Conservation (phyloP, 2,113 vertebrate species). For the Colius striatus region DNA sequence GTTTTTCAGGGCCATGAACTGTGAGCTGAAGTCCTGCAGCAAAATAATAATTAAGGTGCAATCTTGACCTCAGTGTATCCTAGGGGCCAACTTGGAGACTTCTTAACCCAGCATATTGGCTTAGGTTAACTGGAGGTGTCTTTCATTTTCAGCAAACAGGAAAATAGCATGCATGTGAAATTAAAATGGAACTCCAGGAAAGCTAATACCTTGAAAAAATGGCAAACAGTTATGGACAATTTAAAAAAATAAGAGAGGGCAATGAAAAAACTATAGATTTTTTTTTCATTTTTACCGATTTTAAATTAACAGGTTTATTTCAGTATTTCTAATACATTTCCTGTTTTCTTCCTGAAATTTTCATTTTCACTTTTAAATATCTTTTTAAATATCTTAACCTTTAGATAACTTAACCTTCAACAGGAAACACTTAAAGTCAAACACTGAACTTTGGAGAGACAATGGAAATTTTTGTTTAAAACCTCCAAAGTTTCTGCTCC, state of each 20-base stretch:
- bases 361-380: neutral
- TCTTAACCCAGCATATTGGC: neutral
- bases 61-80: neutral
- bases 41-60: neutral
- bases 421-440: neutral
- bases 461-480: neutral
- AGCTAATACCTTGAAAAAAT: neutral
- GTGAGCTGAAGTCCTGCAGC: neutral
- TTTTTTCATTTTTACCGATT: neutral
- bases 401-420: too few species aligned
- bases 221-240: neutral
- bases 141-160: neutral
- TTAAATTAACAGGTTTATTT: neutral
- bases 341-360: neutral
- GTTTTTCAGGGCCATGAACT: neutral
- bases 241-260: neutral
- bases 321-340: neutral
- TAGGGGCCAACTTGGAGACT: neutral
- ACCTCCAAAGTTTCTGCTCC: neutral
- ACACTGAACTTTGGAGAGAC: neutral
- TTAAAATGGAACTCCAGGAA: neutral
- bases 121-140: neutral
- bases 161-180: neutral
- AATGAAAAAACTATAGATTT: rapidly evolving
- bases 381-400: neutral